Conservation (phyloP, 1,140 invertebrate genomes). For the honey bee (Apis mellifera) region DNA sequence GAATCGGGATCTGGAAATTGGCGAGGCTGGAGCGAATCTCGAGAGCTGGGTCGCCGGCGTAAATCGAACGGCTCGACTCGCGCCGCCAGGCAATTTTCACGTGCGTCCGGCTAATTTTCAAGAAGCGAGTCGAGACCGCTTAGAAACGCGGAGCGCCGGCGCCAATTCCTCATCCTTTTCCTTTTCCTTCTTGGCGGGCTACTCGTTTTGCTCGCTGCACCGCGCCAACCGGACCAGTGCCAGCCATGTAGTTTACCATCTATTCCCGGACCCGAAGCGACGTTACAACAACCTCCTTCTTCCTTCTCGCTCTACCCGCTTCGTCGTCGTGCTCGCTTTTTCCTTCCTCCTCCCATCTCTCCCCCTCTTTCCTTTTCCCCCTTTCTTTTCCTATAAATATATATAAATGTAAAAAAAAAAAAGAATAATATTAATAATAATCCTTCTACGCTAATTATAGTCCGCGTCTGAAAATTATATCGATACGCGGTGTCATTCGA, state of each 20-base stretch:
- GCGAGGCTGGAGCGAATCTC: constrained; percentile 22
- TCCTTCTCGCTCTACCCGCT: constrained; percentile 41
- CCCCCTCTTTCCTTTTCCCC: constrained; percentile 15
- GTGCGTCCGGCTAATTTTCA: constrained; percentile 68
- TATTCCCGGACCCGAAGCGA: constrained; percentile 48
- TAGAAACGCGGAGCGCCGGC: constrained; percentile 68
- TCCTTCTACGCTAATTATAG: constrained; percentile 51
- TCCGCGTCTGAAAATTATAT: constrained; percentile 1
- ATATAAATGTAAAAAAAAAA: too few species aligned
- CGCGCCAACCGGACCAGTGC: constrained; percentile 31
- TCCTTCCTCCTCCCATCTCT: constrained; percentile 24
- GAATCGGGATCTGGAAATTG: constrained; percentile 49
- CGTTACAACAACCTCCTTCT: constrained; percentile 53
- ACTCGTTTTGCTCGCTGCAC: constrained; percentile 50
- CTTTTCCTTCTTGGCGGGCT: constrained; percentile 45
- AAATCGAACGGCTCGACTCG: constrained; percentile 31
- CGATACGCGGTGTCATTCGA: constrained; percentile 45
- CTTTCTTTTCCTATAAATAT: constrained; percentile 8
- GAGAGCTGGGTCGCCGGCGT: constrained; percentile 38
- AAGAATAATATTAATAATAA: constrained; percentile 29
- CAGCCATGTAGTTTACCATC: constrained; percentile 44
- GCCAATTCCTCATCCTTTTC: constrained; percentile 63
- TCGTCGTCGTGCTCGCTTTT: constrained; percentile 21
- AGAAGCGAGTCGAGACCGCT: constrained; percentile 47
- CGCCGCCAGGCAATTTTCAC: constrained; percentile 66